Conservation (phyloP, 2,113 vertebrate species). For the Zootoca vivipara region DNA sequence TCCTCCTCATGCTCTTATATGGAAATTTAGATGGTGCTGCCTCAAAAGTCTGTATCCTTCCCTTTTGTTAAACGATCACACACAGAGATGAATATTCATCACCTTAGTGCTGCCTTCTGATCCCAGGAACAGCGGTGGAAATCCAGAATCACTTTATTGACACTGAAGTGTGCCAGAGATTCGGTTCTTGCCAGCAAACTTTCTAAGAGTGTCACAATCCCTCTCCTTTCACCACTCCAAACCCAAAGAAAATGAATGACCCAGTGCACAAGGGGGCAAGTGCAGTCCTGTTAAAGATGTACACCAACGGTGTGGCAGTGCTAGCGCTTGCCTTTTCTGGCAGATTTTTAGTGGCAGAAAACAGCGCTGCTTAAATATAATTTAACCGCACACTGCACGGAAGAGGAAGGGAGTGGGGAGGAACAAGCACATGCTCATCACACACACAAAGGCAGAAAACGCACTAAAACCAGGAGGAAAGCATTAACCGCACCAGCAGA, state of each 20-base stretch:
- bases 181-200: background rate
- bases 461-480: background rate
- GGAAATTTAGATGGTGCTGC: slow-evolving; percentile 53
- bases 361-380: slow-evolving; percentile 4
- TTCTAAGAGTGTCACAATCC: slow-evolving; percentile 1
- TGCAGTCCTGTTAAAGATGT: slow-evolving; percentile 44
- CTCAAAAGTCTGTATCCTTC: slow-evolving; percentile 36
- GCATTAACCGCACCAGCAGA: slow-evolving; percentile 20
- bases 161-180: rapidly evolving
- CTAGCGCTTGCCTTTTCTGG: background rate
- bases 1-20: slow-evolving; percentile 67
- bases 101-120: slow-evolving; percentile 26
- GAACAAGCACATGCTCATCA: no score
- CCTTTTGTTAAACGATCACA: slow-evolving; percentile 19
- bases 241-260: background rate
- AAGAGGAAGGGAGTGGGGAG: background rate
- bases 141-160: background rate
- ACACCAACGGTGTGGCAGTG: background rate
- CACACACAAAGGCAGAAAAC: no score
- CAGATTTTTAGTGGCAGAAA: slow-evolving; percentile 9
- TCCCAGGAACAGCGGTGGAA: background rate
- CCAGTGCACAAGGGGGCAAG: background rate
- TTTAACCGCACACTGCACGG: background rate
- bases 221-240: slow-evolving; percentile 16
- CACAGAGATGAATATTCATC: slow-evolving; percentile 35